phyloP scores from a whole-genome alignment of 92 coral and sea anemone genomes.

The Zoanthus gigantus region DNA sequence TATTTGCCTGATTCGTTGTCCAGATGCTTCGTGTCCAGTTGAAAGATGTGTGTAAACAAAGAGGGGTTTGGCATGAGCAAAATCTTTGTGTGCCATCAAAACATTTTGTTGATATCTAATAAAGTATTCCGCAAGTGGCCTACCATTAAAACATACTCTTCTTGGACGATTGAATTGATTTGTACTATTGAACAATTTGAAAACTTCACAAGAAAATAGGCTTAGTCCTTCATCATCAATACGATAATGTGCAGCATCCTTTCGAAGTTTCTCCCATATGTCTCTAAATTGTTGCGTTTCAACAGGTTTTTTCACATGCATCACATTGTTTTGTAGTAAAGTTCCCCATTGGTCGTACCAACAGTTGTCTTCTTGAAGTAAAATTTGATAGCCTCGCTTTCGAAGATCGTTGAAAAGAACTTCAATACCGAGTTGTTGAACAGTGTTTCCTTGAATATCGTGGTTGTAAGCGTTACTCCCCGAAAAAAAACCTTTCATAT shows the following conservation, averaged over 20 bases:
- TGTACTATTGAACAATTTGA: conserved; percentile 43
- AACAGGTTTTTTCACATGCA: conserved; percentile 32
- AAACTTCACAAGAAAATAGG: conserved; percentile 64
- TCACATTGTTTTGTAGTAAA: conserved; percentile 53
- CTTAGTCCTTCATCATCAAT: conserved; percentile 75
- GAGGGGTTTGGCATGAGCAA: conserved; percentile 46
- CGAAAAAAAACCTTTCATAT: conserved; percentile 61
- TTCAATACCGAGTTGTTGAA: conserved; percentile 51
- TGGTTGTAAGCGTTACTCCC: conserved; percentile 43
- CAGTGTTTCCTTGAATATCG: conserved; percentile 7
- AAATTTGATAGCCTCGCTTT: conserved; percentile 62
- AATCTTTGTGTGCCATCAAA: conserved; percentile 27
- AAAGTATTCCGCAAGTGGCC: conserved; percentile 80
- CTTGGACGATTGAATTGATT: conserved; percentile 55
- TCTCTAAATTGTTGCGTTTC: conserved; percentile 51
- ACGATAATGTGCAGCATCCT: conserved; percentile 5
- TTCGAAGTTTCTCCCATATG: conserved; percentile 50
- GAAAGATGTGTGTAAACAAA: conserved; percentile 86
- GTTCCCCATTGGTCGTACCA: conserved; percentile 78
- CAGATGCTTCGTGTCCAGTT: conserved; percentile 90
- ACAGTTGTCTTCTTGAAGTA: conserved; percentile 76
- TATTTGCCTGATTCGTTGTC: conserved; percentile 77
- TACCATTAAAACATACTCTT: conserved; percentile 79
- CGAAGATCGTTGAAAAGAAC: conserved; percentile 57
- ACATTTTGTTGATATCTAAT: conserved; percentile 72